Conservation (phyloP, 1,140 invertebrate species). For the Brachionus rubens region DNA sequence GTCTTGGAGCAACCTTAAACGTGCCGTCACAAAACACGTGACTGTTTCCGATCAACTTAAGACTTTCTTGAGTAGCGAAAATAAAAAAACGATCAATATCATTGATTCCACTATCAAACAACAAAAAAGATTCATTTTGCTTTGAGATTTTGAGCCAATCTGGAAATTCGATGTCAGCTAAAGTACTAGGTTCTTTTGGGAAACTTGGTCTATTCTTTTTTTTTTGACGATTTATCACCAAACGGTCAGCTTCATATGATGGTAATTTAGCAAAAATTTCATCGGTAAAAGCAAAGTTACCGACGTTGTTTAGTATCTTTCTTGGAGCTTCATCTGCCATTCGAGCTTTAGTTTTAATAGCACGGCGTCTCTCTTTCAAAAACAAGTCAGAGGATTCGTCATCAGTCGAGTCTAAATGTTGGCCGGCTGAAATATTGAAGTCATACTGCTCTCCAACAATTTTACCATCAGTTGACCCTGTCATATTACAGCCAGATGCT, state of each 20-base stretch:
- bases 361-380: neutral
- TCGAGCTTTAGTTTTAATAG: neutral
- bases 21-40: slow-evolving; percentile 14
- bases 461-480: neutral
- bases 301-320: neutral
- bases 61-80: neutral
- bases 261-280: neutral
- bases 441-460: neutral
- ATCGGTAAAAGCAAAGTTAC: neutral
- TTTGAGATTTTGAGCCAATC: neutral
- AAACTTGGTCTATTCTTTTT: neutral
- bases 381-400: neutral
- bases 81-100: neutral
- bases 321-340: neutral
- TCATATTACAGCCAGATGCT: neutral
- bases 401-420: neutral
- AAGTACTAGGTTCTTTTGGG: neutral
- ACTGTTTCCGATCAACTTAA: neutral
- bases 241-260: neutral
- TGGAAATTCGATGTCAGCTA: neutral
- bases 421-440: neutral
- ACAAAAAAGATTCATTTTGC: neutral
- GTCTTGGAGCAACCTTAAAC: neutral
- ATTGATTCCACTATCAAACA: neutral
- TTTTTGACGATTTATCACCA: neutral